phyloP scores from a whole-genome alignment of 2,113 vertebrate species.

The Potamarius usumacintae region DNA sequence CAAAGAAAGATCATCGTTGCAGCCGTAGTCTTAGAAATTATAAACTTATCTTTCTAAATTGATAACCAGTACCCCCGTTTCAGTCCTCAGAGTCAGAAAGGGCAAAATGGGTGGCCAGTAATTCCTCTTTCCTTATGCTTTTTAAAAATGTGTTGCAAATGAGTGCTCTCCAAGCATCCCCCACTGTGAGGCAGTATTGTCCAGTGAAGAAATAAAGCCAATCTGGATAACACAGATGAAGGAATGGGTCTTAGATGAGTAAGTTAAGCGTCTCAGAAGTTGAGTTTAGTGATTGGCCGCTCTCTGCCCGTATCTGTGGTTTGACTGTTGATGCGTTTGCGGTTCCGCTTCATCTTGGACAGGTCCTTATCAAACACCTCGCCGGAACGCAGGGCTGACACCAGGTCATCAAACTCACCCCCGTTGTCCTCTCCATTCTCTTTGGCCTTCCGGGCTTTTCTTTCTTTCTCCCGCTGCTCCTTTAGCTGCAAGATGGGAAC shows the following conservation, averaged over 20 bases:
- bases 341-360: slow-evolving; percentile 96
- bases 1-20: slow-evolving; percentile 30
- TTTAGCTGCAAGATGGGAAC: slow-evolving; percentile 78
- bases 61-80: neutral
- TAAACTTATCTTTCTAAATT: neutral
- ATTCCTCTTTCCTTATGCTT: neutral
- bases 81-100: neutral
- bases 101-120: neutral
- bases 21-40: slow-evolving; percentile 15
- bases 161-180: slow-evolving; percentile 21
- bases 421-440: slow-evolving; percentile 92
- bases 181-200: slow-evolving; percentile 37
- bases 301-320: slow-evolving; percentile 84
- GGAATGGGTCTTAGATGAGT: slow-evolving; percentile 22
- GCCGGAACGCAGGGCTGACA: slow-evolving; percentile 91
- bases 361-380: slow-evolving; percentile 99
- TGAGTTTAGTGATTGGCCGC: slow-evolving; percentile 92
- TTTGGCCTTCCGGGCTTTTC: slow-evolving; percentile 89
- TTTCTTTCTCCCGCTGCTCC: slow-evolving; percentile 91
- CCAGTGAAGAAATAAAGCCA: neutral
- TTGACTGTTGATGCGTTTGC: slow-evolving; percentile 90
- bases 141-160: neutral
- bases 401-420: slow-evolving; percentile 95
- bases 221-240: slow-evolving; percentile 15
- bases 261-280: slow-evolving; percentile 74